phyloP scores from a whole-genome alignment of 2,888 invertebrate species.

The Scotopteryx bipunctaria region DNA sequence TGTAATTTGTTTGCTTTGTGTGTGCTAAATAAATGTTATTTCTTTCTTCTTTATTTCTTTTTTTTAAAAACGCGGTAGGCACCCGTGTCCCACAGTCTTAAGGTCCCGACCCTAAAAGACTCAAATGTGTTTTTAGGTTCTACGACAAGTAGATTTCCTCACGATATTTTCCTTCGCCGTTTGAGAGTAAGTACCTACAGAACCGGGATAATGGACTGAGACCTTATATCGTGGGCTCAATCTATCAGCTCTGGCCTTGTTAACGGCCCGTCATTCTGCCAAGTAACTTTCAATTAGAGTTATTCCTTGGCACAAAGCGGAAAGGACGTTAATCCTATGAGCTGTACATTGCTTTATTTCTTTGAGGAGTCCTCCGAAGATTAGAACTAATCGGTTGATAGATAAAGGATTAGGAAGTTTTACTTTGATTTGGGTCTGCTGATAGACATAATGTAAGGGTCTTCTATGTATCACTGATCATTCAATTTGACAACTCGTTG shows the following conservation, averaged over 20 bases:
- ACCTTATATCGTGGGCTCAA: conserved; percentile 1
- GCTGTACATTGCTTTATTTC: conserved; percentile 22
- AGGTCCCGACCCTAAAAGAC: too few species aligned
- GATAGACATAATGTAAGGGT: background rate
- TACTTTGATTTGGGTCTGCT: conserved; percentile 5
- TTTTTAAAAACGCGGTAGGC: too few species aligned
- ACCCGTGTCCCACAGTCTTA: too few species aligned
- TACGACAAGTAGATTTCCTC: too few species aligned
- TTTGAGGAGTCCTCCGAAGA: conserved; percentile 20
- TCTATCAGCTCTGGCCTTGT: conserved; percentile 37
- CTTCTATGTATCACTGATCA: background rate
- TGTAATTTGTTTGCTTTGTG: too few species aligned
- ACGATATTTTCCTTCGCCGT: too few species aligned
- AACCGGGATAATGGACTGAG: too few species aligned
- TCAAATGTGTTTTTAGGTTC: too few species aligned
- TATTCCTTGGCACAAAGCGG: conserved; percentile 40
- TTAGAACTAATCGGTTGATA: conserved; percentile 19
- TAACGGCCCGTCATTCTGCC: conserved; percentile 55
- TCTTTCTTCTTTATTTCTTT: too few species aligned
- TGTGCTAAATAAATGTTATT: too few species aligned
- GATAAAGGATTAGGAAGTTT: conserved; percentile 1
- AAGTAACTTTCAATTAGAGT: conserved; percentile 61
- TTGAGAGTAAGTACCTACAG: too few species aligned
- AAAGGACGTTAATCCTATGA: conserved; percentile 30
- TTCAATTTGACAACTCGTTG: background rate